Evolutionary conservation across 2,113 vertebrate genomes (phyloP).

Genomic region (Hyperopisus bebe): DNA sequence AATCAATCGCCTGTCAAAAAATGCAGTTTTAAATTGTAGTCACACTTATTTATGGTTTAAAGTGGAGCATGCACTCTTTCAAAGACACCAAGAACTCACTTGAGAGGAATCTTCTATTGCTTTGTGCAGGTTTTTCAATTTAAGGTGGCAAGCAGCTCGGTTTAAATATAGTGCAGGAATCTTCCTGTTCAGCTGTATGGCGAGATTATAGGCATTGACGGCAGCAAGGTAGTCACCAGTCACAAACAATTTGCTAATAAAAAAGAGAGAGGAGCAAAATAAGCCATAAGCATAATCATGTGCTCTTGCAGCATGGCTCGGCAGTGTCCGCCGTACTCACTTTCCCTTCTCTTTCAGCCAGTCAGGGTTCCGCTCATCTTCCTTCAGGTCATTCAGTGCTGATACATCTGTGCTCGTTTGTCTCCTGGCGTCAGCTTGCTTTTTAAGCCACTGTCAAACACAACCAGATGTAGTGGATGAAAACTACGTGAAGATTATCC

Average conservation of each 20-base stretch:
- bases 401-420: constrained; percentile 54
- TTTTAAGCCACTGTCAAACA: constrained; percentile 74
- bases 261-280: constrained; percentile 24
- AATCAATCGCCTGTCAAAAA: constrained; percentile 72
- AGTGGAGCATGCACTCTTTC: background rate
- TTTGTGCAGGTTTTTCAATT: constrained; percentile 85
- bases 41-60: background rate
- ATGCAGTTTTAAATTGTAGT: background rate
- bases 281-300: background rate
- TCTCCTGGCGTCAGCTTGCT: constrained; percentile 78
- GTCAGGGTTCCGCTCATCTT: constrained; percentile 81
- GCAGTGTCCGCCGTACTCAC: constrained; percentile 57
- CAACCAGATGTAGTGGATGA: background rate
- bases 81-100: constrained; percentile 52
- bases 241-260: constrained; percentile 75
- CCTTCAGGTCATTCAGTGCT: constrained; percentile 74
- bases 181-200: constrained; percentile 69
- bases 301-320: background rate
- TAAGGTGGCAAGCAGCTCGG: constrained; percentile 88
- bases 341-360: constrained; percentile 94
- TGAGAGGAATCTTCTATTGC: constrained; percentile 82
- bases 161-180: constrained; percentile 78
- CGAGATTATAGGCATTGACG: constrained; percentile 78
- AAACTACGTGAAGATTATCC: background rate
- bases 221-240: constrained; percentile 78